Conservation (phyloP, 2,797 vertebrate species). For the Gymnoscopelus braueri region DNA sequence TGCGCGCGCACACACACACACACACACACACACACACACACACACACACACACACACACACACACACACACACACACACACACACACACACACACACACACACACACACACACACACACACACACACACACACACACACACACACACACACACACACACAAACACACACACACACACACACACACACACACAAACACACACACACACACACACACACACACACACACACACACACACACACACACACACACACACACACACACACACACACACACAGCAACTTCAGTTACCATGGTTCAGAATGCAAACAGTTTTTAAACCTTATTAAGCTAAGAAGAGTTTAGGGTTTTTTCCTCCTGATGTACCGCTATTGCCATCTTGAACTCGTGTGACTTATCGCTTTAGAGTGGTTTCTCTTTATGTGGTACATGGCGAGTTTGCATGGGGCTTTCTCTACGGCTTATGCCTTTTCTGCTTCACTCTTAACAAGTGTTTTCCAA, state of each 20-base stretch:
- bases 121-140: slow-evolving; percentile 1
- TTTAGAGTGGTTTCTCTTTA: too few species aligned
- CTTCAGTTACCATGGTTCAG: slow-evolving; percentile 7
- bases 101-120: background rate
- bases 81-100: background rate
- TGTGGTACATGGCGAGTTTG: too few species aligned
- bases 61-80: slow-evolving; percentile 1
- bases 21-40: background rate
- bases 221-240: slow-evolving; percentile 1
- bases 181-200: background rate
- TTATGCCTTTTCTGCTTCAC: background rate
- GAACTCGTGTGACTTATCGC: too few species aligned
- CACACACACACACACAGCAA: background rate
- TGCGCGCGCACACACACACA: background rate
- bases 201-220: background rate
- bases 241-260: background rate
- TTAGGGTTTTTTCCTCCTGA: too few species aligned
- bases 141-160: background rate
- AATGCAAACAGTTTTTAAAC: slow-evolving; percentile 19
- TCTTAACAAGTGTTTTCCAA: background rate
- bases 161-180: background rate
- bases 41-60: background rate
- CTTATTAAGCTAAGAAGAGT: slow-evolving; percentile 23
- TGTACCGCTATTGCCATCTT: too few species aligned
- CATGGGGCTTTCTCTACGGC: too few species aligned